Evolutionary conservation across 2,113 vertebrate species (phyloP).

Genomic region (Formicarius rufipectus): DNA sequence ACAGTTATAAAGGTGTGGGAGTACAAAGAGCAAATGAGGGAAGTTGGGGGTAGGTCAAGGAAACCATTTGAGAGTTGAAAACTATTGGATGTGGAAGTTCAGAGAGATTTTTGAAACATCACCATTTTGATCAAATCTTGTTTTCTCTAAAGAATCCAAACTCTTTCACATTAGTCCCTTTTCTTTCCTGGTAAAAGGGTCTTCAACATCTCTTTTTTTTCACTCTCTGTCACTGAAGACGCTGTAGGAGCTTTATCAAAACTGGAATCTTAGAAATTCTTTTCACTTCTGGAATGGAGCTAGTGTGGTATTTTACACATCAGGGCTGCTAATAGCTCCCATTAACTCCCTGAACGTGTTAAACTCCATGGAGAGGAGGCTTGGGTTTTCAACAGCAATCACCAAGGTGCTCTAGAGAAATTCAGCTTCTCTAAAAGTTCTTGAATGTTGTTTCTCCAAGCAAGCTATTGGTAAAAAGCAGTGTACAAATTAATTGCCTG

Average conservation of each 20-base stretch:
- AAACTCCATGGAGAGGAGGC: neutral
- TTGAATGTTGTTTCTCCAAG: neutral
- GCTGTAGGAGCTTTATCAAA: neutral
- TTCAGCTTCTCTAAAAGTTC: neutral
- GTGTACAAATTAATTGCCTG: neutral
- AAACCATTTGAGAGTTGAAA: neutral
- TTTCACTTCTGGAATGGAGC: neutral
- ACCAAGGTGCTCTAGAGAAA: neutral
- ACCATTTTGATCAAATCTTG: neutral
- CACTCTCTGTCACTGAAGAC: neutral
- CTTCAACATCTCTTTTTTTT: neutral
- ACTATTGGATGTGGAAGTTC: accelerated
- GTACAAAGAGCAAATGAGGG: neutral
- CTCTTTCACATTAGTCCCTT: neutral
- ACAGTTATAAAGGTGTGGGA: neutral
- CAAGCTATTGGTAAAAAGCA: neutral
- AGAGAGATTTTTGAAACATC: neutral
- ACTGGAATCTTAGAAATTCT: neutral
- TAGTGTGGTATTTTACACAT: neutral
- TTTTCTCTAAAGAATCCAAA: neutral
- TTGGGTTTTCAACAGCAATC: neutral
- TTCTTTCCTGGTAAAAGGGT: neutral
- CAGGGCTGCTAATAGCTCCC: neutral
- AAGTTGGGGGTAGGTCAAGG: neutral
- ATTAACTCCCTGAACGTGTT: neutral